A percentile compares a stretch with the other conserved stretches of the same genome.
These are phyloP conservation scores for Coracias cyanogaster DNA, from an alignment of 2,797 vertebrate genomes.

Conservation along the genomic window DNA sequence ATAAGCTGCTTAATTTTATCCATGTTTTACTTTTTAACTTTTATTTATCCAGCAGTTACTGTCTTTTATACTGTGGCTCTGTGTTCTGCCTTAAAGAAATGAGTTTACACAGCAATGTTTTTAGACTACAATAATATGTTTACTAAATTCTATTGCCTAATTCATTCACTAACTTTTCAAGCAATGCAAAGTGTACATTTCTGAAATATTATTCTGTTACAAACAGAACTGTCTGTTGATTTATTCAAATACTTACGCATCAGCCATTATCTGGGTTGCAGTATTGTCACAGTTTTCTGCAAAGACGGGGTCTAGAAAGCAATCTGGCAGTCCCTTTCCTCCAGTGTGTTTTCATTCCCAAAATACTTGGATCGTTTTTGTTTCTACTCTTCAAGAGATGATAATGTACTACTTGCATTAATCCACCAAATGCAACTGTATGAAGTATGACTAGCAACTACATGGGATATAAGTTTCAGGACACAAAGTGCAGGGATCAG, in stretches of 20 bases:
- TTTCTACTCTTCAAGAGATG: neutral
- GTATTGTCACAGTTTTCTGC: neutral
- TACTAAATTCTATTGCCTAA: neutral
- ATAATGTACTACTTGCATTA: neutral
- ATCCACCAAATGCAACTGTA: neutral
- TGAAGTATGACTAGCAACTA: neutral
- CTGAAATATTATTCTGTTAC: neutral
- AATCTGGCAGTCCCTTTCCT: neutral
- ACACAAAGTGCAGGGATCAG: neutral
- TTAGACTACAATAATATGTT: neutral
- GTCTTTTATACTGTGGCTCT: neutral
- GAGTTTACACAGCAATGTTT: neutral
- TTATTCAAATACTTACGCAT: neutral
- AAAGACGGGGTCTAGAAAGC: neutral
- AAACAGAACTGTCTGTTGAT: neutral
- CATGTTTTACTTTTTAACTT: neutral
- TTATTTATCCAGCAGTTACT: neutral
- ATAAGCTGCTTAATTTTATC: neutral
- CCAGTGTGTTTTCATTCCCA: neutral
- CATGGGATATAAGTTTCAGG: neutral
- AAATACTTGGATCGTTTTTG: neutral
- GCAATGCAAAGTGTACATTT: neutral
- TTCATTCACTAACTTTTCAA: neutral
- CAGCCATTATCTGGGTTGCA: neutral
- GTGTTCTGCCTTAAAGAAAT: neutral